These are phyloP conservation scores for Brienomyrus longianalis DNA, from an alignment of 2,113 vertebrate genomes.

Conservation along the genomic window DNA sequence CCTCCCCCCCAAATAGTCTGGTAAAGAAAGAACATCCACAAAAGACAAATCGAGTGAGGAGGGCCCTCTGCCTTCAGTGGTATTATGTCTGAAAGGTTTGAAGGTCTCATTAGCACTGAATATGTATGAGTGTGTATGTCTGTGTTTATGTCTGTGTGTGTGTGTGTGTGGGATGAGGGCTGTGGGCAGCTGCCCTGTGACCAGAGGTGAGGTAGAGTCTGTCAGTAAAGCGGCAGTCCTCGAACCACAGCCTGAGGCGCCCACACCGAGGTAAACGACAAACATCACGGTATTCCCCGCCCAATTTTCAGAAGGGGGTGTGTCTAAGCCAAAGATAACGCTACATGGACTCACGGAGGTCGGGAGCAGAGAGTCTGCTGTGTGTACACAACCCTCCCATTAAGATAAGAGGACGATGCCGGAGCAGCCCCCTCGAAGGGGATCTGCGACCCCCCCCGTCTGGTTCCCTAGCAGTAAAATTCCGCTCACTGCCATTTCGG, in stretches of 20 bases:
- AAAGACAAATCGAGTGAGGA: slow-evolving; percentile 27
- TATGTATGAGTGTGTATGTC: slow-evolving; percentile 1
- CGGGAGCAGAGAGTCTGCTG: slow-evolving; percentile 33
- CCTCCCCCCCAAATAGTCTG: slow-evolving; percentile 30
- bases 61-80: slow-evolving; percentile 69
- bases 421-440: background rate
- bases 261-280: slow-evolving; percentile 66
- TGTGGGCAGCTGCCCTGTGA: slow-evolving; percentile 63
- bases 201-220: slow-evolving; percentile 73
- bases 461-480: background rate
- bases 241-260: slow-evolving; percentile 57
- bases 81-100: slow-evolving; percentile 44
- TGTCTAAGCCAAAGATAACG: background rate
- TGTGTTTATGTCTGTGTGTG: slow-evolving; percentile 35
- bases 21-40: slow-evolving; percentile 1
- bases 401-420: background rate
- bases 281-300: slow-evolving; percentile 46
- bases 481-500: background rate
- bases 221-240: slow-evolving; percentile 60
- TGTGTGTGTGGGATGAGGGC: slow-evolving; percentile 36
- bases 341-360: slow-evolving; percentile 21
- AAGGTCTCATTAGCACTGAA: slow-evolving; percentile 10
- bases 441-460: background rate
- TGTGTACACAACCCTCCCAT: background rate
- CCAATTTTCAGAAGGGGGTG: background rate